Percentiles rank a stretch among this genome's conserved stretches.
Conservation (phyloP, 2,113 vertebrate species). For the Dasypus novemcinctus region DNA sequence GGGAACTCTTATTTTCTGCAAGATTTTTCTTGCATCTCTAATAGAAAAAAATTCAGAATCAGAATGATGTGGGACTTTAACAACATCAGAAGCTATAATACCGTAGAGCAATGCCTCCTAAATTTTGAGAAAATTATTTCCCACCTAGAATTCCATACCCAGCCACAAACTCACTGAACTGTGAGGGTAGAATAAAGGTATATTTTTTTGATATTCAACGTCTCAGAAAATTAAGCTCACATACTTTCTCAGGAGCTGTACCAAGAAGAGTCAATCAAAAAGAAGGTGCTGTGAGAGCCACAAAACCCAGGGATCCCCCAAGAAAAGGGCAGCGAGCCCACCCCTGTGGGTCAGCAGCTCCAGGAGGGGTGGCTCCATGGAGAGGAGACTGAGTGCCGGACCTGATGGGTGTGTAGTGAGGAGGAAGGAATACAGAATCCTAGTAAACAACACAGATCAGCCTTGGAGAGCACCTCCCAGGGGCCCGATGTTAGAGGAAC, state of each 20-base stretch:
- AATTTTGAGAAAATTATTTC: not conserved
- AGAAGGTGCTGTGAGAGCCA: not conserved
- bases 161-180: not conserved
- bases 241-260: not conserved
- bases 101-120: not conserved
- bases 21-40: too few relatives aligned
- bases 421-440: not conserved
- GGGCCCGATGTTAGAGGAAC: not conserved
- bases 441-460: not conserved
- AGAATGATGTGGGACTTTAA: rapidly evolving
- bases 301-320: too few relatives aligned
- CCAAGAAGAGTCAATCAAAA: not conserved
- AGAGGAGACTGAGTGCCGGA: not conserved
- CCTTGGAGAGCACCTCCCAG: not conserved
- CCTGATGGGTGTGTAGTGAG: not conserved
- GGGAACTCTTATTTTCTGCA: too few relatives aligned
- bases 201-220: not conserved
- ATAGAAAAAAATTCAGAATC: too few relatives aligned
- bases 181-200: not conserved
- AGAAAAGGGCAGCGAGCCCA: not conserved
- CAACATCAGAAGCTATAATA: rapidly evolving
- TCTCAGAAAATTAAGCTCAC: not conserved
- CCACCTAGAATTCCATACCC: not conserved
- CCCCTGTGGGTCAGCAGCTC: slow-evolving; percentile 18
- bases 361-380: not conserved